These are phyloP conservation scores for Trachythela sp. DNA, from an alignment of 64 coral and sea anemone genomes.

Conservation along the genomic window DNA sequence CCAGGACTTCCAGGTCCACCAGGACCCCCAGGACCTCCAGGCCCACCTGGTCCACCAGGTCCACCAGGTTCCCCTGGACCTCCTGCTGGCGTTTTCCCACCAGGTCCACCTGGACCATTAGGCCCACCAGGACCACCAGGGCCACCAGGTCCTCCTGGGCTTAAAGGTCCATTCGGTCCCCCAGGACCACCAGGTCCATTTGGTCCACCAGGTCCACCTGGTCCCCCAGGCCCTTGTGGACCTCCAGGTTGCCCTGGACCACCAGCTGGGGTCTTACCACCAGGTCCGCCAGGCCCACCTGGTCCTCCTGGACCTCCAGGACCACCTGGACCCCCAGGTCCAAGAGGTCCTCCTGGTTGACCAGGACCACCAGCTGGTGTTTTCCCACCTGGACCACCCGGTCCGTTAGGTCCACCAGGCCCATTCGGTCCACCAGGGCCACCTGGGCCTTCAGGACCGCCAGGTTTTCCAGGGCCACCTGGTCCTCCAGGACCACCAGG, in stretches of 20 bases:
- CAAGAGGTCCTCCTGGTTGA: constrained; percentile 14
- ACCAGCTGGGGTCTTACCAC: background rate
- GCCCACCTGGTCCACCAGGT: background rate
- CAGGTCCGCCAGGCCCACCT: constrained; percentile 45
- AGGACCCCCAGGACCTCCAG: constrained; percentile 45
- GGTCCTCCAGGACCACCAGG: constrained; percentile 20
- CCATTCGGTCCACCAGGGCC: constrained; percentile 50
- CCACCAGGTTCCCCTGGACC: too few relatives aligned
- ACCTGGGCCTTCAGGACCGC: constrained; percentile 42
- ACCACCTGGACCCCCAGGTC: constrained; percentile 43
- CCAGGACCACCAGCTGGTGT: constrained; percentile 36
- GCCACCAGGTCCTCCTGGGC: background rate
- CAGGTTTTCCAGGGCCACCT: constrained; percentile 24
- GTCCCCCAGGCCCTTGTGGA: constrained; percentile 29
- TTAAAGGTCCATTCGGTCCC: background rate
- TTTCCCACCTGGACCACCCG: constrained; percentile 45
- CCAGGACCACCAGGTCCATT: background rate
- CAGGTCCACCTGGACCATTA: constrained; percentile 24
- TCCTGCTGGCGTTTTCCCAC: background rate
- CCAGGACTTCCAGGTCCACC: too few relatives aligned
- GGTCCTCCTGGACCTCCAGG: constrained; percentile 68
- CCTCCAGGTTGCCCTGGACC: constrained; percentile 40
- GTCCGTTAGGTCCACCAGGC: constrained; percentile 39
- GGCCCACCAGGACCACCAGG: background rate
- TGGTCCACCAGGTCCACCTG: background rate